A percentile compares a stretch with the other conserved stretches of the same genome.
These are phyloP conservation scores for Dugesia japonica DNA, from an alignment of 2,888 invertebrate genomes.

Conservation along the genomic window DNA sequence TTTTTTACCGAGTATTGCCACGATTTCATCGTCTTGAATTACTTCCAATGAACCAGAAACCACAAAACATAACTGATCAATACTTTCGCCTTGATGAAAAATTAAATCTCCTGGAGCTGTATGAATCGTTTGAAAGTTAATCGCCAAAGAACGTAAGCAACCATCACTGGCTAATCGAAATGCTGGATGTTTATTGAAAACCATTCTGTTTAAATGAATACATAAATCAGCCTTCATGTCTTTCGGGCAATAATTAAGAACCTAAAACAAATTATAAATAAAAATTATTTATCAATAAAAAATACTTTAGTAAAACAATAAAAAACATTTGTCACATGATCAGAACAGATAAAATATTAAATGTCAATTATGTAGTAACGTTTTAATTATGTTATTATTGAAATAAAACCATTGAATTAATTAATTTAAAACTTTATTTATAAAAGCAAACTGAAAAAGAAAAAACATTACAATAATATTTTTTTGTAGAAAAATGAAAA, in stretches of 20 bases:
- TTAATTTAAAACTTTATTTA: no score
- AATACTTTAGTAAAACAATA: no score
- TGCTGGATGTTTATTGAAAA: conserved; percentile 53
- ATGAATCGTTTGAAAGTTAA: conserved; percentile 59
- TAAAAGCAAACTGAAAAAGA: no score
- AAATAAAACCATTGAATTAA: no score
- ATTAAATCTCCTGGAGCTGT: conserved; percentile 87
- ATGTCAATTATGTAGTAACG: no score
- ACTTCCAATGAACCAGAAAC: conserved; percentile 95
- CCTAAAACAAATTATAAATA: conserved; percentile 55
- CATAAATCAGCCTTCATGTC: conserved; percentile 99
- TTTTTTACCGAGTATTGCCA: conserved; percentile 82
- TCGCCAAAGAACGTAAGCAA: conserved; percentile 55
- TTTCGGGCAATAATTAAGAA: conserved; percentile 97
- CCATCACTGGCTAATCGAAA: conserved; percentile 83
- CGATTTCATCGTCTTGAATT: conserved; percentile 97
- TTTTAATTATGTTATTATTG: no score
- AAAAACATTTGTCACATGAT: no score
- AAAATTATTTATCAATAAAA: no score
- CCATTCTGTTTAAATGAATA: conserved; percentile 95
- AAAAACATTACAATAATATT: no score
- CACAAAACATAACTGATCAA: conserved; percentile 94
- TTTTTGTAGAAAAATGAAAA: no score
- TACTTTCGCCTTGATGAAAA: conserved; percentile 95
- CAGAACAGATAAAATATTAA: no score